Percentiles rank a stretch among this genome's conserved stretches.
Evolutionary conservation across 2,113 vertebrate genomes (phyloP).

Genomic region (Ophiodon elongatus): DNA sequence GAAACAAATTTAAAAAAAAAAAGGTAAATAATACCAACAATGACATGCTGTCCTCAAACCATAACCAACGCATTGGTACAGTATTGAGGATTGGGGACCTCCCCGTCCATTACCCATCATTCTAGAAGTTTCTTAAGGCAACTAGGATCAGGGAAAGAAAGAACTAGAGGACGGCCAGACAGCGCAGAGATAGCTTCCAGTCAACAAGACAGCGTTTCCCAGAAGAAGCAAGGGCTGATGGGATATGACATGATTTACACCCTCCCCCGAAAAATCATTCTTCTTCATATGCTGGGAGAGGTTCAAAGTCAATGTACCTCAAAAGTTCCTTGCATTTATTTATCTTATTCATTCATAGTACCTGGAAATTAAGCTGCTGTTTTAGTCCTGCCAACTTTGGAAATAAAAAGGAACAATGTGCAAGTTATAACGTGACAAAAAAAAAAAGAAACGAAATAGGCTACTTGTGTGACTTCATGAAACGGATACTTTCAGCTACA

Average conservation of each 20-base stretch:
- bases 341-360: slow-evolving; percentile 68
- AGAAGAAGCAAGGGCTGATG: slow-evolving; percentile 32
- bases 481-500: slow-evolving; percentile 61
- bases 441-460: slow-evolving; percentile 47
- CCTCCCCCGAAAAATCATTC: slow-evolving; percentile 53
- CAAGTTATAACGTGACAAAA: slow-evolving; percentile 55
- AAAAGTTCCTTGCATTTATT: slow-evolving; percentile 50
- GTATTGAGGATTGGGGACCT: slow-evolving; percentile 59
- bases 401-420: slow-evolving; percentile 62
- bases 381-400: slow-evolving; percentile 48
- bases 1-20: slow-evolving; percentile 45
- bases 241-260: slow-evolving; percentile 33
- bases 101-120: slow-evolving; percentile 56
- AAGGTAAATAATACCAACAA: slow-evolving; percentile 52
- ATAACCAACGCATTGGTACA: slow-evolving; percentile 70
- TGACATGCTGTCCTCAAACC: slow-evolving; percentile 44
- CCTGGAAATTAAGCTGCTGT: slow-evolving; percentile 68
- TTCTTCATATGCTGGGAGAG: slow-evolving; percentile 72
- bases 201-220: slow-evolving; percentile 49
- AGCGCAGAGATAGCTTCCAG: slow-evolving; percentile 52
- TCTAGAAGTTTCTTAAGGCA: slow-evolving; percentile 79
- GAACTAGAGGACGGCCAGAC: slow-evolving; percentile 31
- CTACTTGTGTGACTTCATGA: slow-evolving; percentile 74
- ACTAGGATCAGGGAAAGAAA: slow-evolving; percentile 62
- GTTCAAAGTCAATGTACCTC: slow-evolving; percentile 69